Base-by-base conservation (phyloP, 2,113 vertebrate species). In the Mobula hypostoma region DNA sequence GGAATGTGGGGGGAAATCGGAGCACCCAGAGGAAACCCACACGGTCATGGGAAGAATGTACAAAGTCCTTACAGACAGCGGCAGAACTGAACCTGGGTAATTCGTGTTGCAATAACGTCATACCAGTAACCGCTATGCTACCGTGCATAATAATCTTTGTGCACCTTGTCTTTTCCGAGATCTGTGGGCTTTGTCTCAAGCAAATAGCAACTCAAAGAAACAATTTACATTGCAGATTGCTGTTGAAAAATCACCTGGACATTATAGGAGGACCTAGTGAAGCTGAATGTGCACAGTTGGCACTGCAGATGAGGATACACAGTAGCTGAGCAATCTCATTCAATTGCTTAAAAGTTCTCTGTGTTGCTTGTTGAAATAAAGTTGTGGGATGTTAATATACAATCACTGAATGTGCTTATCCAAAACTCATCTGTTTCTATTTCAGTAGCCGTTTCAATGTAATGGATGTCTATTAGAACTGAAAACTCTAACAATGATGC, bases 211-310 rank as follows among this genome's bases (percentile, higher is more conserved):
- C 83, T 3, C 61, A 48, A 88, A 61, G 83, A 63, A 88, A 88
- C 83, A 88, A 88, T 29, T 88, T 15, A 88, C 83, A 88, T 88
- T n/a, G 58, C 83, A 88, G 61, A 32, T 90, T n/a, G 29, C 61
- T 90, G 85, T 7, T 32, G 24, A 1, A 27, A 21, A 27, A 76
- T 27, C 5, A n/a, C 29, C 29, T 2, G n/a, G 85, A 66, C 3
- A 66, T 90, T 32, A 63, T 4, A 66, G 15, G 85, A 32, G 27
- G 63, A 19, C 58, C 85, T 7, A 14, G n/a, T 7, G 29, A 7
- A 27, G 85, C n/a, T 61, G 58, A 88, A 66, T 29, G 6, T 83
- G 80, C 21, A 83, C 29, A 66, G 85, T 88, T 66, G 0, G 32
- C 61, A 68, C 61, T 66, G 15, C 58, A 61, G 2, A 27, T 36